Base-by-base conservation (phyloP, 1,140 invertebrate genomes). In the Anastrepha obliqua region DNA sequence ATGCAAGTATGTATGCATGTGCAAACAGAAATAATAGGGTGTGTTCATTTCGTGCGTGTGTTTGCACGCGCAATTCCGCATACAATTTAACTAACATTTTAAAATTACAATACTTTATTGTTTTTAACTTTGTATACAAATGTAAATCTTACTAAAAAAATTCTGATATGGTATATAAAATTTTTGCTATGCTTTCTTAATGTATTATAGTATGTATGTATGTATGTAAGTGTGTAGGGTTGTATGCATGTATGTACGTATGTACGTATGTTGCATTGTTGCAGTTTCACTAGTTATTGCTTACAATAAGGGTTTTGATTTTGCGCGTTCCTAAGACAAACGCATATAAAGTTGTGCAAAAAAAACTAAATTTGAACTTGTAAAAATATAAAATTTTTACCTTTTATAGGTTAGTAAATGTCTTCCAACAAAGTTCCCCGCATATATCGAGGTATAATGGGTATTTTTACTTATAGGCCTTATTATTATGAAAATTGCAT, bases 111-210 rank as follows among this genome's bases (percentile, higher is more conserved):
- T 47, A 47, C 44, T 17, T 74, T 74, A 74, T 15, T 15, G 39
- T 47, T 47, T 42, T 55, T 5, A 87, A 15, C 47, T 59, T 78
- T 78, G n/a, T 44, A 44, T 39, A 64, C 62, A 59, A 11, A 42
- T 87, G n/a, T 78, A 44, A 60, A 74, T 42, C 42, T 55, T 81
- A 29, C n/a, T 81, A 81, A 81, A 81, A 55, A 58, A 81, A n/a
- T 20, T 58, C 8, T 81, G 74, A 81, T 81, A 81, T 81, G 74
- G 15, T 81, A 81, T 81, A 74, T 4, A 67, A 67, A 55, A 81
- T 47, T 81, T 74, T 81, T 81, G 42, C 74, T 81, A 81, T 81
- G 15, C 11, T 51, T 70, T 55, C 47, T 81, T 20, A 47, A 81
- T 81, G 29, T 67, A 29, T 29, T 29, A 29, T 29, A 29, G 29